phyloP scores from a whole-genome alignment of 1,140 invertebrate species.

The Pseudobourletiella spinata region DNA sequence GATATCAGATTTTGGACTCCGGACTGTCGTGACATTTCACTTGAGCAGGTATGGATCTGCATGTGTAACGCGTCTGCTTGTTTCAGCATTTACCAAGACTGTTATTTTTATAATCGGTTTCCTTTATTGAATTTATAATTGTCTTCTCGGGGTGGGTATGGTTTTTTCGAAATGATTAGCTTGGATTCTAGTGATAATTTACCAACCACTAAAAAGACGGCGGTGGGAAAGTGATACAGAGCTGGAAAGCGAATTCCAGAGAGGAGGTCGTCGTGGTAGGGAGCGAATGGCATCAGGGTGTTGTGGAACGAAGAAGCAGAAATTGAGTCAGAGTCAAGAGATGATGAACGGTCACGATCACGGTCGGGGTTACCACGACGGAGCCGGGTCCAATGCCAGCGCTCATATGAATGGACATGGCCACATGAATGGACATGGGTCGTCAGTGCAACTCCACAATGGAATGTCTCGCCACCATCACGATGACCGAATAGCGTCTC shows the following conservation, averaged over 20 bases:
- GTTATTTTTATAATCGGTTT: neutral
- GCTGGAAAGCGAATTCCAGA: neutral
- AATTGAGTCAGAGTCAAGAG: conserved; percentile 60
- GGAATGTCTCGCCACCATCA: conserved; percentile 45
- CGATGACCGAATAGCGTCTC: conserved; percentile 59
- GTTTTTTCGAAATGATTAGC: neutral
- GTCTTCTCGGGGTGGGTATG: neutral
- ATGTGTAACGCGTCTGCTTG: no score
- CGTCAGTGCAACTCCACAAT: conserved; percentile 12
- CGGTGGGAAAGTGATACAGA: no score
- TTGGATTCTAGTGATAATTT: neutral
- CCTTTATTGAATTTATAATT: neutral
- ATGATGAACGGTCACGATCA: conserved; percentile 10
- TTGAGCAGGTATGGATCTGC: no score
- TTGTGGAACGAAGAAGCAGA: conserved; percentile 80
- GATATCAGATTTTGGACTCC: no score
- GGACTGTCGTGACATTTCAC: no score
- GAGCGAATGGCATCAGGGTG: conserved; percentile 67
- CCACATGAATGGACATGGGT: conserved; percentile 17
- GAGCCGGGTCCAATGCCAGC: neutral
- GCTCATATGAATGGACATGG: conserved; percentile 12
- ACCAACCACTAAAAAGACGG: neutral
- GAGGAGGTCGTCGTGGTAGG: neutral
- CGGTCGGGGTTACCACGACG: neutral
- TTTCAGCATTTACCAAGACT: no score